Conservation (phyloP, 2,113 vertebrate species). For the Calyptommatus sinebrachiatus region DNA sequence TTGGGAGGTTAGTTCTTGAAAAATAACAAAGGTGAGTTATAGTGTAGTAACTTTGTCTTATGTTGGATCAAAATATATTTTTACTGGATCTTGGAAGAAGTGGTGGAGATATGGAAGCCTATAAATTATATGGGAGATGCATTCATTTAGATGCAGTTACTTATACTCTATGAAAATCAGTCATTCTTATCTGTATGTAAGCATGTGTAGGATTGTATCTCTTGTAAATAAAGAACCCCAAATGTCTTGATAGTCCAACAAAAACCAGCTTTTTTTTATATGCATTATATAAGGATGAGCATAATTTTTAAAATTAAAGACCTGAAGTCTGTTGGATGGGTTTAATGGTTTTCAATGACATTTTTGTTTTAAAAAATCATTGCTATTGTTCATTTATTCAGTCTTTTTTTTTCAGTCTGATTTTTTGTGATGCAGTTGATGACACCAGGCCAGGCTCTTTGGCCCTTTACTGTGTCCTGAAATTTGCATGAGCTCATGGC, state of each 20-base stretch:
- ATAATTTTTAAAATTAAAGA: background rate
- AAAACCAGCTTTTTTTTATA: background rate
- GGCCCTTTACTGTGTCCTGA: too few species aligned
- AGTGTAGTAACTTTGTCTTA: background rate
- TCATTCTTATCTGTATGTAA: background rate
- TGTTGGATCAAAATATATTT: background rate
- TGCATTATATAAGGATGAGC: background rate
- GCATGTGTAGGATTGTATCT: background rate
- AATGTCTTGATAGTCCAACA: background rate
- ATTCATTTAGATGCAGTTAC: background rate
- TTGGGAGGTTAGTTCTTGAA: constrained; percentile 38
- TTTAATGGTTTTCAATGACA: background rate
- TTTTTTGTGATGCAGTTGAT: too few species aligned
- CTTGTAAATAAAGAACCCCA: background rate
- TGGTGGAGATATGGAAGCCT: background rate
- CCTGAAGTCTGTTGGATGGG: background rate
- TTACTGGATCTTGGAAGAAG: background rate
- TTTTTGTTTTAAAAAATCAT: background rate
- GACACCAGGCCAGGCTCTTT: too few species aligned
- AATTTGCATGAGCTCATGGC: too few species aligned
- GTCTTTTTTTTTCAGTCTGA: background rate
- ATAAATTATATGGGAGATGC: background rate
- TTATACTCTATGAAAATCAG: background rate
- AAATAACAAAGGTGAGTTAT: constrained; percentile 39
- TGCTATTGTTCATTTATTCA: too few species aligned